Percentiles rank a stretch among this genome's conserved stretches.
Conservation (phyloP, 2,888 invertebrate genomes). For the Scaptomyza flava region DNA sequence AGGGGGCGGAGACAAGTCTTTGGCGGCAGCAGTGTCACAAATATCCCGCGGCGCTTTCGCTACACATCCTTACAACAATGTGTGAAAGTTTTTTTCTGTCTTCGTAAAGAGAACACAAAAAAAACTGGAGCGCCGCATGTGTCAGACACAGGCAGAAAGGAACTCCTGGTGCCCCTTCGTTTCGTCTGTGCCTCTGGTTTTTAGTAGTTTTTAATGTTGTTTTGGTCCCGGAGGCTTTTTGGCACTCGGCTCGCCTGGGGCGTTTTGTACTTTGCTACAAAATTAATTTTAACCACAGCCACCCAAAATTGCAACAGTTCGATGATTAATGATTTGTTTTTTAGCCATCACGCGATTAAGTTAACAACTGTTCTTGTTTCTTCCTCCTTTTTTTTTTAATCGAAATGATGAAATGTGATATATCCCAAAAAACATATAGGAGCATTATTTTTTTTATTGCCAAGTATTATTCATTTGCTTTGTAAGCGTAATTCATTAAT, state of each 20-base stretch:
- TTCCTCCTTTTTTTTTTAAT: conserved; percentile 16
- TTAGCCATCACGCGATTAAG: conserved; percentile 71
- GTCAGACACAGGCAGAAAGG: conserved; percentile 70
- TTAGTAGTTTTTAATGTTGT: conserved; percentile 80
- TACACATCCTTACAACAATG: conserved; percentile 77
- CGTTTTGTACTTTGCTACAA: conserved; percentile 70
- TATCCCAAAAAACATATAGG: conserved; percentile 13
- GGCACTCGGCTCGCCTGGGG: conserved; percentile 44
- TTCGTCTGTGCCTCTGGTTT: conserved; percentile 24
- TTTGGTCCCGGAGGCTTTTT: conserved; percentile 71
- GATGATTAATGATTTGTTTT: conserved; percentile 81
- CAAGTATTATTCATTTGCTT: conserved; percentile 67
- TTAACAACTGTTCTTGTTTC: conserved; percentile 43
- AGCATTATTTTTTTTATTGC: conserved; percentile 38
- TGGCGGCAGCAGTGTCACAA: conserved; percentile 49
- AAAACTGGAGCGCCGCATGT: conserved; percentile 75
- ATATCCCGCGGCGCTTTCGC: conserved; percentile 77
- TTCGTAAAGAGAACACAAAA: conserved; percentile 24
- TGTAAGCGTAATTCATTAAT: conserved; percentile 69
- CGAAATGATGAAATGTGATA: conserved; percentile 60
- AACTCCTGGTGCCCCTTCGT: conserved; percentile 23
- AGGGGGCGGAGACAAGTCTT: conserved; percentile 28
- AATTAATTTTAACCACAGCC: conserved; percentile 77
- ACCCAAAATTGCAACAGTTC: conserved; percentile 70
- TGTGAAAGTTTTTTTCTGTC: conserved; percentile 80